phyloP scores from a whole-genome alignment of 2,888 invertebrate genomes.

The Sphinx pinastri region DNA sequence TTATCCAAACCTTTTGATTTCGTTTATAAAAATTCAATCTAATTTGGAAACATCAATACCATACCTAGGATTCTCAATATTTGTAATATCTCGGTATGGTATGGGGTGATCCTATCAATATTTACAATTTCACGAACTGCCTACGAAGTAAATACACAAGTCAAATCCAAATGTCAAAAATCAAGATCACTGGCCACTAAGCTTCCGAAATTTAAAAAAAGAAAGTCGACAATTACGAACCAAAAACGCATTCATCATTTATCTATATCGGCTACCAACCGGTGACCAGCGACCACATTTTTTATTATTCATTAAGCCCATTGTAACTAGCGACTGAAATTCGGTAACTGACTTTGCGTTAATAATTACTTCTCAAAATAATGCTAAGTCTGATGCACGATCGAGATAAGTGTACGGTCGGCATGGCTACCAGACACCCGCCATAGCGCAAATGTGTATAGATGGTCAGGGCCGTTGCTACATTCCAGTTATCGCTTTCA shows the following conservation, averaged over 20 bases:
- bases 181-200: background rate
- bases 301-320: conserved; percentile 79
- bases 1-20: too few relatives aligned
- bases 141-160: too few relatives aligned
- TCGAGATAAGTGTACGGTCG: conserved; percentile 68
- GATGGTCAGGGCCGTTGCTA: conserved; percentile 20
- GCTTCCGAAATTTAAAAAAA: conserved; percentile 34
- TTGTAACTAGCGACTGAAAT: conserved; percentile 74
- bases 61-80: too few relatives aligned
- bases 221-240: conserved; percentile 68
- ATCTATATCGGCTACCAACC: conserved; percentile 79
- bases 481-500: background rate
- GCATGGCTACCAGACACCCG: conserved; percentile 44
- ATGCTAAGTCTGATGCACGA: conserved; percentile 80
- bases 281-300: conserved; percentile 65
- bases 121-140: too few relatives aligned
- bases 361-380: conserved; percentile 84
- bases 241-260: conserved; percentile 77
- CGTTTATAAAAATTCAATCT: too few relatives aligned
- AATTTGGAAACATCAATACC: too few relatives aligned
- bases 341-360: conserved; percentile 79
- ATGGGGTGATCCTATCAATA: too few relatives aligned
- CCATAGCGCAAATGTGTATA: conserved; percentile 24
- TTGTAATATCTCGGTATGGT: too few relatives aligned
- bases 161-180: background rate